These are phyloP conservation scores for Pseudopleuronectes americanus DNA, from an alignment of 2,797 vertebrate genomes.

Conservation along the genomic window DNA sequence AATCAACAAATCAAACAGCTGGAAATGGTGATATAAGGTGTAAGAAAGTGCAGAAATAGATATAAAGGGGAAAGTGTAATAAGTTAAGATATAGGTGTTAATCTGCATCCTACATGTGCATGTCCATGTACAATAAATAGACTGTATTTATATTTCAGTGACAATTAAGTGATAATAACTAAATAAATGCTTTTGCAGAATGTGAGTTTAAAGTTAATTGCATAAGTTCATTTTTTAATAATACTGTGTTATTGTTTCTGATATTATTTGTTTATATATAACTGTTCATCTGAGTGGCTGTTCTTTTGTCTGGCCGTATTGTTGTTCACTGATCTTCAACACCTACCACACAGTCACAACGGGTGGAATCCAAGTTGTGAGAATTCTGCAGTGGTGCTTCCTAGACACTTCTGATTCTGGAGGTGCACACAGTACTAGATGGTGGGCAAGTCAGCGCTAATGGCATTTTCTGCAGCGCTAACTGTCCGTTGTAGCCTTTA, in stretches of 20 bases:
- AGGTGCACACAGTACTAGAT: not conserved
- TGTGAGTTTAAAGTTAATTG: not conserved
- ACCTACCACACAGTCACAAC: not conserved
- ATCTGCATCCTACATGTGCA: not conserved
- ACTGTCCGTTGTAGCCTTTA: not conserved
- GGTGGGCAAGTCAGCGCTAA: not conserved
- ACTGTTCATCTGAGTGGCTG: not conserved
- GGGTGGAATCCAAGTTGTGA: not conserved
- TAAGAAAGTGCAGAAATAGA: too few relatives aligned
- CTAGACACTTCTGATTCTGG: not conserved
- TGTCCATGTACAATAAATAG: not conserved
- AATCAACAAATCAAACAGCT: too few relatives aligned
- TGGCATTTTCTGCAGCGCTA: not conserved
- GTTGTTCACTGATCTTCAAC: not conserved
- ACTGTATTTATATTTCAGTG: too few relatives aligned
- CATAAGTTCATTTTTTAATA: not conserved
- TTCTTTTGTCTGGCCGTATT: not conserved
- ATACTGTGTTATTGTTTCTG: not conserved
- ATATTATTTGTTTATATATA: not conserved
- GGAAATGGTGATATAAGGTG: too few relatives aligned
- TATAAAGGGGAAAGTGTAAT: too few relatives aligned
- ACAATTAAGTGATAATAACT: too few relatives aligned
- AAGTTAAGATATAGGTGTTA: too few relatives aligned
- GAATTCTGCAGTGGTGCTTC: not conserved
- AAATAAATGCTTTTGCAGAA: too few relatives aligned